Evolutionary conservation across 1,140 invertebrate genomes (phyloP).

Genomic region (Cepaea nemoralis): DNA sequence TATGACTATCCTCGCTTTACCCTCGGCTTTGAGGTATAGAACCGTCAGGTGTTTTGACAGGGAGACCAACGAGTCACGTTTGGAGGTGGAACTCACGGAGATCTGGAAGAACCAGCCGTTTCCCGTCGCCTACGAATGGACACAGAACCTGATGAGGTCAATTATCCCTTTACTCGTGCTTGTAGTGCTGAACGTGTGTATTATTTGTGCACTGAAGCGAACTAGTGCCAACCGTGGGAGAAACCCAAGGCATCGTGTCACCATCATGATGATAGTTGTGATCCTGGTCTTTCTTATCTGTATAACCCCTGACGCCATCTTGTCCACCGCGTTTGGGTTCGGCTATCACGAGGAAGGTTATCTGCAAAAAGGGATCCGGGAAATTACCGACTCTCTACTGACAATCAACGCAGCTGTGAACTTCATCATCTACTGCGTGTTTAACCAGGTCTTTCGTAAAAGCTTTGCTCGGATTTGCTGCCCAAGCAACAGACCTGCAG

Average conservation of each 20-base stretch:
- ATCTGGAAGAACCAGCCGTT: conserved; percentile 75
- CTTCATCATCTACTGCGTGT: conserved; percentile 83
- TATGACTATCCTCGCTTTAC: conserved; percentile 61
- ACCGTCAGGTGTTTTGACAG: conserved; percentile 46
- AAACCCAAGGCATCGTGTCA: conserved; percentile 74
- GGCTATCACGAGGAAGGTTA: conserved; percentile 69
- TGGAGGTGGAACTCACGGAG: conserved; percentile 60
- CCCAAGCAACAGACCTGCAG: neutral
- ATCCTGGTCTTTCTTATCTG: conserved; percentile 83
- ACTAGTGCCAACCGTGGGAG: conserved; percentile 55
- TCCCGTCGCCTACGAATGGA: conserved; percentile 77
- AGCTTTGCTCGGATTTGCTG: conserved; percentile 60
- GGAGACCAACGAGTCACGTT: conserved; percentile 40
- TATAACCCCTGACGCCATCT: conserved; percentile 80
- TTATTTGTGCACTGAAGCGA: conserved; percentile 78
- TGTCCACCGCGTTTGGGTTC: conserved; percentile 72
- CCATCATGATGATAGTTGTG: conserved; percentile 82
- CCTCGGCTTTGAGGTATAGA: conserved; percentile 60
- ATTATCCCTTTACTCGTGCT: conserved; percentile 75
- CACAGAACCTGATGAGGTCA: conserved; percentile 77
- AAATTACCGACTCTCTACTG: conserved; percentile 82
- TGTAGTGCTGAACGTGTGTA: too few species aligned
- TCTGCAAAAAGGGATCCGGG: conserved; percentile 76
- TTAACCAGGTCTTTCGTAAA: conserved; percentile 81
- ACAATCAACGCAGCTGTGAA: conserved; percentile 81